phyloP scores from a whole-genome alignment of 2,888 invertebrate species.

The Baronia brevicornis region DNA sequence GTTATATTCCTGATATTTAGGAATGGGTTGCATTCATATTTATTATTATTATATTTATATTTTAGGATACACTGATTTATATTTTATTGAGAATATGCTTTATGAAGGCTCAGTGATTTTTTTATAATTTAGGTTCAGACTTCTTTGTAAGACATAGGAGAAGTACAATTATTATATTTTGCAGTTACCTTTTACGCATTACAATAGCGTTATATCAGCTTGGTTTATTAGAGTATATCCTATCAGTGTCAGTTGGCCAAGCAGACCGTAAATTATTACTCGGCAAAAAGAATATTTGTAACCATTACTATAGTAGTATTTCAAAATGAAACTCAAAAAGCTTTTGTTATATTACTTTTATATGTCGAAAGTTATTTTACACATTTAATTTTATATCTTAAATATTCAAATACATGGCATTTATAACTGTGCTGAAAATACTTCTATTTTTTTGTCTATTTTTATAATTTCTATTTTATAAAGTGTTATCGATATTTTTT shows the following conservation, averaged over 20 bases:
- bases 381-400: too few species aligned
- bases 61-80: slow-evolving; percentile 61
- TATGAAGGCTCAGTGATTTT: slow-evolving; percentile 69
- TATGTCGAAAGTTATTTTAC: too few species aligned
- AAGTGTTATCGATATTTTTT: too few species aligned
- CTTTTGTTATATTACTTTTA: too few species aligned
- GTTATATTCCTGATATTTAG: slow-evolving; percentile 75
- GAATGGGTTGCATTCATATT: slow-evolving; percentile 74
- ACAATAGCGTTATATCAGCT: not conserved
- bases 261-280: slow-evolving; percentile 16
- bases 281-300: slow-evolving; percentile 7
- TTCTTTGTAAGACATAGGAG: slow-evolving; percentile 19
- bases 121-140: slow-evolving; percentile 26
- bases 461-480: too few species aligned
- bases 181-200: slow-evolving; percentile 10
- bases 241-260: slow-evolving; percentile 23
- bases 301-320: too few species aligned
- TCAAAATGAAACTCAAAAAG: too few species aligned
- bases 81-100: slow-evolving; percentile 53
- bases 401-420: too few species aligned
- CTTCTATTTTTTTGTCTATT: too few species aligned
- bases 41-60: slow-evolving; percentile 69
- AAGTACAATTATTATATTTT: too few species aligned
- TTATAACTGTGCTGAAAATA: too few species aligned
- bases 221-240: too few species aligned